Evolutionary conservation across 2,113 vertebrate species (phyloP), one percentile per base, ranked within the genome.

Genomic region (Dipodomys ordii): DNA sequence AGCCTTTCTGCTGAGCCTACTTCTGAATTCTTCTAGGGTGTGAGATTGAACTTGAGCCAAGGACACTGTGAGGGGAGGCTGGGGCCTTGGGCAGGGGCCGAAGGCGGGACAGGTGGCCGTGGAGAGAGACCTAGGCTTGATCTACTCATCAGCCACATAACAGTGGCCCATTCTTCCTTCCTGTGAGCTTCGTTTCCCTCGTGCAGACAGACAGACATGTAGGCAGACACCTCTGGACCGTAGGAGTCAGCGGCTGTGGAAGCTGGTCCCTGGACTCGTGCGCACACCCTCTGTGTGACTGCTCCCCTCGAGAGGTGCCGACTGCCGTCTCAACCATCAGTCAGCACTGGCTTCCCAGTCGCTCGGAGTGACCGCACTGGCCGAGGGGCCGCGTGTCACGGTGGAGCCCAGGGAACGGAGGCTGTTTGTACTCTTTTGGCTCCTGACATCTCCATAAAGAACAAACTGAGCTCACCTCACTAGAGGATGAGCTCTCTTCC

Each of bases 191-290:
- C n/a, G 22, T 6, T 68, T 88, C 82, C 64, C 49, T 77, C 1
- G 16, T 39, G 53, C 8, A 39, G 62, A 19, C 49, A 10, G 32
- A 39, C 4, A 3, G 35, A 32, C 16, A 12, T 8, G 4, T 12
- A 8, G 20, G 20, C 1, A 2, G 67, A 23, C 4, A 15, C 28
- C 8, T 49, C 49, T 49, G 49, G 6, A 5, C 6, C 9, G 64
- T 19, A 12, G 7, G 3, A 1, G 15, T 6, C 0, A 67, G 16
- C 2, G 69, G 25, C 28, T 11, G 2, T 35, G 12, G 81, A 46
- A 11, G 27, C 35, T 15, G 13, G 30, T 3, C 30, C 30, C 30
- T n/a, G 16, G 18, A 16, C 68, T 71, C 10, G 30, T 71, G 30
- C 16, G 30, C 68, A 71, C 68, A 71, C 3, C 39, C n/a, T n/a